Evolutionary conservation across 2,888 invertebrate genomes (phyloP).

Genomic region (Lycia hirtaria): DNA sequence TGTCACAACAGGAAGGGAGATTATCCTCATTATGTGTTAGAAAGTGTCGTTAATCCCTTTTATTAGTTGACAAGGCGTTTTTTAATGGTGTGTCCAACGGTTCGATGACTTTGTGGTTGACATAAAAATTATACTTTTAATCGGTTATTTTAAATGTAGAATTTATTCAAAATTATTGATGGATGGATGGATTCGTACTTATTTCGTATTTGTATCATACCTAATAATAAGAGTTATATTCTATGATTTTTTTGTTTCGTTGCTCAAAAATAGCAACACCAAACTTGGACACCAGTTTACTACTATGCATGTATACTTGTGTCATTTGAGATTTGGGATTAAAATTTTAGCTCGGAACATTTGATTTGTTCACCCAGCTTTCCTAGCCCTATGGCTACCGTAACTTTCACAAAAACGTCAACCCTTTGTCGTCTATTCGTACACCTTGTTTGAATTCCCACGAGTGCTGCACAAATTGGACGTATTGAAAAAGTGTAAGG

Average conservation of each 20-base stretch:
- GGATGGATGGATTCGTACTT: too few species aligned
- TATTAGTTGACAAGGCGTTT: slow-evolving; percentile 28
- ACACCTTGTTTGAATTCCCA: slow-evolving; percentile 65
- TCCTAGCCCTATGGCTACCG: background rate
- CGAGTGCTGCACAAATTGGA: slow-evolving; percentile 44
- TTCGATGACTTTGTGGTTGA: slow-evolving; percentile 3
- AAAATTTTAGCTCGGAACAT: background rate
- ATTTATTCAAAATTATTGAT: too few species aligned
- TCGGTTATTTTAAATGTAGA: too few species aligned
- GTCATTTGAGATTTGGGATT: too few species aligned
- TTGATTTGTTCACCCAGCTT: background rate
- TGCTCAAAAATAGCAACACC: too few species aligned
- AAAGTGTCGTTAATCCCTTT: slow-evolving; percentile 69
- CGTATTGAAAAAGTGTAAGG: slow-evolving; percentile 25
- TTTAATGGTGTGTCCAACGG: slow-evolving; percentile 14
- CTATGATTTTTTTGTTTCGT: too few species aligned
- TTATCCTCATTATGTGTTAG: slow-evolving; percentile 71
- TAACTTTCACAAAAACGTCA: slow-evolving; percentile 34
- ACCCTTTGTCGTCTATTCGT: slow-evolving; percentile 44
- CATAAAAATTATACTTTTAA: background rate
- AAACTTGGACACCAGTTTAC: too few species aligned
- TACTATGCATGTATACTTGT: too few species aligned
- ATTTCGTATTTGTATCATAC: too few species aligned
- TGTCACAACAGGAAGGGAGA: slow-evolving; percentile 67
- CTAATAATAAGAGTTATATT: too few species aligned